phyloP scores from a whole-genome alignment of 2,888 invertebrate genomes.

The Argyra leucocephala region DNA sequence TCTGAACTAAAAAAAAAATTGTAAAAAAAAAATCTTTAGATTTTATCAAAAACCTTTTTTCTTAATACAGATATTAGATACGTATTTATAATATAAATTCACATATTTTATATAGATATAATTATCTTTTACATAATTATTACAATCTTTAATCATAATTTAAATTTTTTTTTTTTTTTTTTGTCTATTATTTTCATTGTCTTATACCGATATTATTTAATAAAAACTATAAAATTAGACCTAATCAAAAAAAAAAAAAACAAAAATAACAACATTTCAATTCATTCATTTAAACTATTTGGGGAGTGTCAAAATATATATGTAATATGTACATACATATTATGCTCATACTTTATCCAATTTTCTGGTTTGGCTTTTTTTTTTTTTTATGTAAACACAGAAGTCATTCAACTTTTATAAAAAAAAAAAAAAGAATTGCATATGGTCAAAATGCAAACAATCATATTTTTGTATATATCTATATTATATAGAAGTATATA shows the following conservation, averaged over 20 bases:
- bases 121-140: conserved; percentile 1
- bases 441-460: neutral
- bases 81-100: neutral
- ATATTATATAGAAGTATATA: neutral
- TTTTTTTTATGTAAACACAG: conserved; percentile 1
- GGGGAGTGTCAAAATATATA: neutral
- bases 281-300: conserved; percentile 1
- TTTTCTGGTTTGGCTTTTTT: neutral
- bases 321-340: neutral
- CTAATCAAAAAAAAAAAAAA: neutral
- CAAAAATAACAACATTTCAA: neutral
- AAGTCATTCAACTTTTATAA: conserved; percentile 1
- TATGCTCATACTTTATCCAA: neutral
- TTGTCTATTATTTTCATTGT: neutral
- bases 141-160: neutral
- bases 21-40: neutral
- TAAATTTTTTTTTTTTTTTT: neutral
- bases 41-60: too few relatives aligned
- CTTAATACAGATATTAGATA: too few relatives aligned
- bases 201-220: conserved; percentile 4
- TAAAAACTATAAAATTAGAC: neutral
- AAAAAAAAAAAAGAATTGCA: neutral
- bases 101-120: neutral
- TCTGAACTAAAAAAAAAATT: neutral
- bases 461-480: neutral